Base-by-base conservation (phyloP, 2,797 vertebrate species). In the Emydoidea blandingii region DNA sequence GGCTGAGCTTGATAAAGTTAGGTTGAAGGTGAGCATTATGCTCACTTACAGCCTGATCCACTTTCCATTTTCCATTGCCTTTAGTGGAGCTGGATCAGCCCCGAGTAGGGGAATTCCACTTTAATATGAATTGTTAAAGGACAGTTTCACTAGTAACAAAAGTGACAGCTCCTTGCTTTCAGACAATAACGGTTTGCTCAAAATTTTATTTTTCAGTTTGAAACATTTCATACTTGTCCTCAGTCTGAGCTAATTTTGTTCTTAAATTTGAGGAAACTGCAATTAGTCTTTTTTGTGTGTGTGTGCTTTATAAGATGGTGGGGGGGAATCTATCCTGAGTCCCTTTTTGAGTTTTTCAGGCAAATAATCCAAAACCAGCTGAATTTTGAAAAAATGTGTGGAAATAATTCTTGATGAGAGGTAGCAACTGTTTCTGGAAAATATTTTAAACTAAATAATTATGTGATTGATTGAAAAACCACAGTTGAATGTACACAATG, bases 31-130 rank as follows among this genome's bases (percentile, higher is more conserved):
- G 91, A 50, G 50, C 89, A 85, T 87, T 89, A 79, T 86, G 74
- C 91, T 94, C 52, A 1, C 1, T 4, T 93, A 53, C 88, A 49
- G 59, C 65, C 83, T 49, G 8, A 5, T 93, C 87, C 88, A 79
- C 86, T 92, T 95, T 88, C 82, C 68, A 52, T 97, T 92, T 95
- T 88, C 82, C 68, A 52, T 97, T 92, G 57, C 91, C 27, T 49
- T 91, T 79, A 79, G 10, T 72, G 68, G 83, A 85, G 41, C 29
- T 74, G 88, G 49, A 65, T 92, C 89, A 95, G 84, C 79, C 90
- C 68, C 83, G 49, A 49, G 56, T 14, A 84, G 84, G 53, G 90
- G 82, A 86, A 88, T 84, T 91, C 8, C 1, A 1, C n/a, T 84
- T 18, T 84, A 29, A 49, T 37, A 18, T 50, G 27, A 49, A 49